Conservation (phyloP, 2,888 invertebrate species). For the Ectemnius cavifrons region DNA sequence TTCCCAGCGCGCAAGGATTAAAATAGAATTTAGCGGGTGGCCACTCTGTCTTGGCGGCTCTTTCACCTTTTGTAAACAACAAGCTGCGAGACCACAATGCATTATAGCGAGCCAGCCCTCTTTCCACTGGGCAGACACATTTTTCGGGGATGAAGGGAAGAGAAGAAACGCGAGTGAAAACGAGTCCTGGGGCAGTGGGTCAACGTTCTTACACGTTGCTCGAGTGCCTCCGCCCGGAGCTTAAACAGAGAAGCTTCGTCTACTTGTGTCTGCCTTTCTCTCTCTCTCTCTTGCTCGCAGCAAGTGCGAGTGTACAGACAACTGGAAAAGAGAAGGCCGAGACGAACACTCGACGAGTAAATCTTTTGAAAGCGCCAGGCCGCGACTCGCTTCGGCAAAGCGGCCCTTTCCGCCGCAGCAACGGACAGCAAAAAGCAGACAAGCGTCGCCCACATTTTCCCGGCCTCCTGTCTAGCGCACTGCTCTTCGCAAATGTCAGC, state of each 20-base stretch:
- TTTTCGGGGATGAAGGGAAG: conserved; percentile 20
- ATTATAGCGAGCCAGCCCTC: conserved; percentile 10
- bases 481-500: too few relatives aligned
- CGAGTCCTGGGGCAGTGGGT: conserved; percentile 42
- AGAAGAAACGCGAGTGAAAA: conserved; percentile 31
- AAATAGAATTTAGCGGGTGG: conserved; percentile 8
- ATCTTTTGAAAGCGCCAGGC: conserved; percentile 27
- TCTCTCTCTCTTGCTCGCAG: too few relatives aligned
- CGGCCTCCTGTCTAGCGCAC: too few relatives aligned
- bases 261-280: conserved; percentile 19
- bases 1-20: conserved; percentile 3
- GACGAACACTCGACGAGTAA: conserved; percentile 16
- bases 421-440: too few relatives aligned
- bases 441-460: too few relatives aligned
- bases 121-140: conserved; percentile 35
- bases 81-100: conserved; percentile 9
- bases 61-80: conserved; percentile 23
- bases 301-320: too few relatives aligned
- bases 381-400: too few relatives aligned
- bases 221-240: not conserved
- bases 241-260: conserved; percentile 29
- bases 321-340: not conserved
- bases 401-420: too few relatives aligned
- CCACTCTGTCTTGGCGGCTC: not conserved
- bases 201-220: conserved; percentile 21